These are phyloP conservation scores for Pituophis catenifer DNA, from an alignment of 2,113 vertebrate genomes.

Conservation along the genomic window DNA sequence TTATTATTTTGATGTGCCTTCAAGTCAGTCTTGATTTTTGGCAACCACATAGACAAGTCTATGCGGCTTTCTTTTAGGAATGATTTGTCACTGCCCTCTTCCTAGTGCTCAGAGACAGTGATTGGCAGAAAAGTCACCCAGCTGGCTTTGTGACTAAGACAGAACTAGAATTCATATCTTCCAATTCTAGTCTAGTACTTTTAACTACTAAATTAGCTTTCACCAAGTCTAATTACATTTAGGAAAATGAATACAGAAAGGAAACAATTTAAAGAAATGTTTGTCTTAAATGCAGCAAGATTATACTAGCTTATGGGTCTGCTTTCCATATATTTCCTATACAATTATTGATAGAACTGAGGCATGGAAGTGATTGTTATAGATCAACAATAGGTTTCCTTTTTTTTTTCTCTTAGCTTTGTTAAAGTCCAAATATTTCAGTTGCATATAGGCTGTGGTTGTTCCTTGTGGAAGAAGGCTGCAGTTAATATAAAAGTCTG, in stretches of 20 bases:
- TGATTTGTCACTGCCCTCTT: background rate
- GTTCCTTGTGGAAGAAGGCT: background rate
- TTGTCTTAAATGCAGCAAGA: background rate
- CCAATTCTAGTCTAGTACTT: background rate
- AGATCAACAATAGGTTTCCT: background rate
- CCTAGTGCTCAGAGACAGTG: background rate
- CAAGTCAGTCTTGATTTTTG: background rate
- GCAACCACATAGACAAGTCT: too few species aligned
- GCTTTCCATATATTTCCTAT: background rate
- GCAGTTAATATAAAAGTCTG: background rate
- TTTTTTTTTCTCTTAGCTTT: background rate
- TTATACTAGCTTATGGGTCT: background rate
- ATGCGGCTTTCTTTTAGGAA: background rate
- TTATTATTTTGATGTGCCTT: background rate
- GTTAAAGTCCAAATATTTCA: background rate
- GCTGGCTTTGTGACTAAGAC: background rate
- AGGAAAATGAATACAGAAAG: background rate
- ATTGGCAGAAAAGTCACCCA: background rate
- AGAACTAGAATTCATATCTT: background rate
- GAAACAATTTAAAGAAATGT: background rate
- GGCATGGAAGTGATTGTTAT: background rate
- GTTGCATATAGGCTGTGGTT: background rate
- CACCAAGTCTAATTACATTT: background rate
- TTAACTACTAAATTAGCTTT: background rate
- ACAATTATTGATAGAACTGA: background rate